Base-by-base conservation (phyloP, 1,140 invertebrate species). In the Pseudobourletiella spinata region DNA sequence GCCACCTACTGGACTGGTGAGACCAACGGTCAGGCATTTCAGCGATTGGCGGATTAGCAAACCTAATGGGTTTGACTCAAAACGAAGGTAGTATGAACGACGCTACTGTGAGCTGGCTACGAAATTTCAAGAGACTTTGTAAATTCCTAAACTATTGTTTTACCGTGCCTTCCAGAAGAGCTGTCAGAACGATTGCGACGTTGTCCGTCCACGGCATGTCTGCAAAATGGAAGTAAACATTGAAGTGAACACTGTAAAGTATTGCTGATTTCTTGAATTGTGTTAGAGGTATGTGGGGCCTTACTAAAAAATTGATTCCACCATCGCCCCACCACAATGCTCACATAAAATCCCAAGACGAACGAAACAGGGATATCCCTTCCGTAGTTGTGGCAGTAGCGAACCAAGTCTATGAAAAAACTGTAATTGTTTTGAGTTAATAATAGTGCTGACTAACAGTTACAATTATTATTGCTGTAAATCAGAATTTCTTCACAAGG, bases 281-380 rank as follows among this genome's bases (percentile, higher is more conserved):
- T 39, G n/a, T 11, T 39, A 11, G 35, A 39, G n/a, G 11, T 11
- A 11, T n/a, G 35, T 39, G 11, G n/a, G 35, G n/a, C 11, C 35
- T 26, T 54, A 54, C 50, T 28, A 11, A 54, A 6, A 70, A 90
- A 95, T 73, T 95, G 91, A 74, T 81, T 84, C 91, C 91, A 95
- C 91, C 91, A 96, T 72, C 92, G 80, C 15, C 83, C 86, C 78
- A 94, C 90, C 18, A 97, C 89, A 50, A 94, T 84, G n/a, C 85
- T 85, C 16, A 97, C 91, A 76, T 94, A 97, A 75, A 91, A 96
- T 51, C 89, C 89, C 50, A 92, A 78, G 16, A 93, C 88, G 74
- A 91, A 91, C 16, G 87, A 87, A 46, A 91, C 72, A 22, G 88
- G 88, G 71, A 91, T 91, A 26, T 88, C 79, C 67, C 85, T 83